Evolutionary conservation across 2,113 vertebrate genomes (phyloP).

Genomic region (Istiophorus platypterus): DNA sequence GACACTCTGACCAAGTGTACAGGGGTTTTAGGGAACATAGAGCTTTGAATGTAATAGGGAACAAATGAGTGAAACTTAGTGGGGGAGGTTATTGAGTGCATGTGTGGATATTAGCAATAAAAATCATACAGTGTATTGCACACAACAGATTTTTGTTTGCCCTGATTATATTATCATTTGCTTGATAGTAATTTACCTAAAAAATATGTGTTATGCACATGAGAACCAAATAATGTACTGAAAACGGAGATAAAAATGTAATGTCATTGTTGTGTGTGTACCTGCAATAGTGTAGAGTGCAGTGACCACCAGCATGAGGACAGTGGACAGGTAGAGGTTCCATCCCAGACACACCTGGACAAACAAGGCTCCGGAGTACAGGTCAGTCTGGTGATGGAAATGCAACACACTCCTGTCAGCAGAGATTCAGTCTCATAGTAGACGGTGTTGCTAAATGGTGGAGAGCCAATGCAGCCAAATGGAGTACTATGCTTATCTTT

Average conservation of each 20-base stretch:
- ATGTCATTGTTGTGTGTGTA: constrained; percentile 48
- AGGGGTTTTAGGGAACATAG: too few species aligned
- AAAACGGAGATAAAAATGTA: neutral
- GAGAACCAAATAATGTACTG: neutral
- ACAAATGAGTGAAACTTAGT: neutral
- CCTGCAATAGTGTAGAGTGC: constrained; percentile 93
- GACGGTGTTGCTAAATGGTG: neutral
- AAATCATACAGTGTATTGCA: neutral
- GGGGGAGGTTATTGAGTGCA: neutral
- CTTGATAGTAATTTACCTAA: neutral
- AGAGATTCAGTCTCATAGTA: neutral
- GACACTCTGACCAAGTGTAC: neutral
- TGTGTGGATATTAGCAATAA: neutral
- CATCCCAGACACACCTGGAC: constrained; percentile 94
- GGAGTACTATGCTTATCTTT: too few species aligned
- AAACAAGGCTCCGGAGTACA: constrained; percentile 92
- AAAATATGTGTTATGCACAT: neutral
- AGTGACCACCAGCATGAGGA: constrained; percentile 89
- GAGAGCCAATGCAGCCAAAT: neutral
- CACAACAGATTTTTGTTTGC: neutral
- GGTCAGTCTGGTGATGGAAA: constrained; percentile 86
- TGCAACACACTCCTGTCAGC: constrained; percentile 6
- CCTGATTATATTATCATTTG: neutral
- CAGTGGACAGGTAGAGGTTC: constrained; percentile 92
- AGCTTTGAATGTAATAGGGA: too few species aligned